Conservation (phyloP, 2,113 vertebrate genomes). For the Erythrocercus mccallii region DNA sequence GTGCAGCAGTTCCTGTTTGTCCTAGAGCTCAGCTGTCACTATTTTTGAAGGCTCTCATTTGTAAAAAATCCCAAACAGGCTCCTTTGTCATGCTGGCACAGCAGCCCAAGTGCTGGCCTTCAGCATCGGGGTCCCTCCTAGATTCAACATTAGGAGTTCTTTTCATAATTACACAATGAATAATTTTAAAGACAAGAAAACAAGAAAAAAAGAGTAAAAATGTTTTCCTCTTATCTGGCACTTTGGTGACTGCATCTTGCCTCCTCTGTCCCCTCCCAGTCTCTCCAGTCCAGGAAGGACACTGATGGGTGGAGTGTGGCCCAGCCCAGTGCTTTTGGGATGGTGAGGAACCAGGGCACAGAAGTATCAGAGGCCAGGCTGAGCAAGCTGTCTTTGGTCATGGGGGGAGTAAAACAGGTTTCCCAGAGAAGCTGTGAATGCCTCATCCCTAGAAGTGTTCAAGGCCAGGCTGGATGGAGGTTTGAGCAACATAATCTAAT, state of each 20-base stretch:
- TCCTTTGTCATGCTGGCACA: fast-evolving
- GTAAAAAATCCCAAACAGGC: not conserved
- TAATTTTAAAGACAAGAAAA: not conserved
- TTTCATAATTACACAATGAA: not conserved
- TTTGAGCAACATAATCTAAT: not conserved
- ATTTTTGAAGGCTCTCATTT: not conserved
- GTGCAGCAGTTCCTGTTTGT: not conserved
- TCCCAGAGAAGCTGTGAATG: not conserved
- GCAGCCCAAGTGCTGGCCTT: not conserved
- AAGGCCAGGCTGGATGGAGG: not conserved
- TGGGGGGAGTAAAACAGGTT: not conserved
- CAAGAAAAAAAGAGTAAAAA: not conserved
- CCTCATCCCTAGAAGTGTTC: not conserved
- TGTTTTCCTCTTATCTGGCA: not conserved
- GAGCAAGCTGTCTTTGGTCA: not conserved
- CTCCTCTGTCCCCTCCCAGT: fast-evolving
- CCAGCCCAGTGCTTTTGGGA: not conserved
- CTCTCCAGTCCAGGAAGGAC: not conserved
- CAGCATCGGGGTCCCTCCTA: not conserved
- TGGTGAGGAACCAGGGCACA: not conserved
- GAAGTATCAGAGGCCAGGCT: not conserved
- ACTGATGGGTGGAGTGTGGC: fast-evolving
- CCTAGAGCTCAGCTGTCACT: not conserved
- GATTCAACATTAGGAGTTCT: not conserved
- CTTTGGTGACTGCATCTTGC: not conserved